Evolutionary conservation across 2,797 vertebrate genomes (phyloP), one percentile per base, ranked within the genome.

Genomic region (Lagocephalus sceleratus): DNA sequence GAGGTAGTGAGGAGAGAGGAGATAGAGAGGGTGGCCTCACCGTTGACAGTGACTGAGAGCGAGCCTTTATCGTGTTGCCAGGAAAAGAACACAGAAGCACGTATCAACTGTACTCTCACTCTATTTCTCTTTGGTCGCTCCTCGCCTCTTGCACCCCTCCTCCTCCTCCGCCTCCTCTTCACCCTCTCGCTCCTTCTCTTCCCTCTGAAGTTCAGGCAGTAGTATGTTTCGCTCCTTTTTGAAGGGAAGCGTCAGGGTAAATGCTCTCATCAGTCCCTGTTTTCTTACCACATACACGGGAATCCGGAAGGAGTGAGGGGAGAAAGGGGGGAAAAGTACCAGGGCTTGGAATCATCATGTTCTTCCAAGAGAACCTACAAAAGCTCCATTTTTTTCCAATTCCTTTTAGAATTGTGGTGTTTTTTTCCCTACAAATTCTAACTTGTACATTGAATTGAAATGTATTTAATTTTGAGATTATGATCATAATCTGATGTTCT

Each of bases 61-160:
- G 4, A 57, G 66, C 52, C 66, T 80, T 85, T 81, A 83, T 79
- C 47, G 26, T 57, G 71, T 71, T 75, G 76, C 78, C 71, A 73
- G 73, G 73, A 79, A 80, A 78, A 71, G 64, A 79, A 71, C 79
- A 80, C 78, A 75, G 73, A 59, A 21, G 60, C 68, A 72, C 55
- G 73, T 54, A 80, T 73, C 80, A 73, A 16, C 57, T 16, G 47
- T 44, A 17, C 51, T 60, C 69, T 50, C 57, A 66, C 80, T 77
- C 71, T 48, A 20, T 73, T 71, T 71, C 58, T 62, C 47, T 68
- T 54, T 62, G 50, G 57, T 64, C 67, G 60, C 19, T 1, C 5
- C 25, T 54, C 22, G 3, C n/a, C 69, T 57, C 57, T 12, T 20
- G 20, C 35, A 10, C 21, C 16, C 15, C 20, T 22, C 38, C 6